phyloP scores from a whole-genome alignment of 2,113 vertebrate species.

The Engraulis encrasicolus region DNA sequence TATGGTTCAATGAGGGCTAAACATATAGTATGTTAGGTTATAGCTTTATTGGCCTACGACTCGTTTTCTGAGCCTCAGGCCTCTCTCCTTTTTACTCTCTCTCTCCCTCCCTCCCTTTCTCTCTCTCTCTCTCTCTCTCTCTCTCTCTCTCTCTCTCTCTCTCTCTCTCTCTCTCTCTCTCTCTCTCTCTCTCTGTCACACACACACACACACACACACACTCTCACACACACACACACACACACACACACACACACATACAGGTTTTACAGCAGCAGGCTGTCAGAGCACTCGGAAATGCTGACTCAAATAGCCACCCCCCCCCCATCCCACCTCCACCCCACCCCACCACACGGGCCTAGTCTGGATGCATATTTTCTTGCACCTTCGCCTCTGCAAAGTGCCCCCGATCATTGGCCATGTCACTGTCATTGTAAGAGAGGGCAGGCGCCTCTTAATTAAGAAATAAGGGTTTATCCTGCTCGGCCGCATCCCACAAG shows the following conservation, averaged over 20 bases:
- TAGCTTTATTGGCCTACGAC: not conserved
- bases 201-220: too few relatives aligned
- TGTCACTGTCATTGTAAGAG: slow-evolving; percentile 71
- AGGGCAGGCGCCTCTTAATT: slow-evolving; percentile 74
- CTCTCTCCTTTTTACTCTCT: not conserved
- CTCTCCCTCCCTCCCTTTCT: too few relatives aligned
- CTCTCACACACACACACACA: too few relatives aligned
- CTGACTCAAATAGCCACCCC: slow-evolving; percentile 58
- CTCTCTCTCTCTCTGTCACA: too few relatives aligned
- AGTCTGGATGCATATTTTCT: slow-evolving; percentile 64
- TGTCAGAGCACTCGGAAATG: slow-evolving; percentile 49
- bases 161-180: too few relatives aligned
- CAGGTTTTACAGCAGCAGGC: not conserved
- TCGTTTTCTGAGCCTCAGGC: not conserved
- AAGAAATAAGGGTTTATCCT: slow-evolving; percentile 72
- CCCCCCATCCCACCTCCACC: slow-evolving; percentile 28
- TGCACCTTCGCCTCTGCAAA: slow-evolving; percentile 61
- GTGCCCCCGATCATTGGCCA: slow-evolving; percentile 71
- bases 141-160: too few relatives aligned
- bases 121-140: too few relatives aligned
- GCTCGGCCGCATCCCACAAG: slow-evolving; percentile 61
- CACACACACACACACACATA: too few relatives aligned
- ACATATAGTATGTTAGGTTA: not conserved
- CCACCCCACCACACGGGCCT: slow-evolving; percentile 53
- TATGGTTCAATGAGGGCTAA: not conserved